Percentiles rank a stretch among this genome's conserved stretches.
Evolutionary conservation across 2,888 invertebrate species (phyloP).

Genomic region (Lepas anatifera): DNA sequence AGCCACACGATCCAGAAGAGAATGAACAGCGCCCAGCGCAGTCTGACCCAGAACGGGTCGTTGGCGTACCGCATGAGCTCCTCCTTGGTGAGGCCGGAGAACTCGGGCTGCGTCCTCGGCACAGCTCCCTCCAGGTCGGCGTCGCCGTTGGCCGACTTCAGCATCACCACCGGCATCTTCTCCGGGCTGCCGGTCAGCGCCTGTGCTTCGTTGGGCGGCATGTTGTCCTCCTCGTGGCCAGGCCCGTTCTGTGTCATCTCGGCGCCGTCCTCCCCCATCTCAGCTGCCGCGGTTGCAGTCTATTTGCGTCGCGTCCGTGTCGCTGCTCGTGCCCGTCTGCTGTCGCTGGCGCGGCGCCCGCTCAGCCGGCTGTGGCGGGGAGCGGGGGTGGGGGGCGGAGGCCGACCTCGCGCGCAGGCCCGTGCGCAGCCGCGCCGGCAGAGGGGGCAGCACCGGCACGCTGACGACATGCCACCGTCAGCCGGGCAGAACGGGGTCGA

Average conservation of each 20-base stretch:
- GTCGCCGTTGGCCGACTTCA: slow-evolving; percentile 21
- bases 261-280: background rate
- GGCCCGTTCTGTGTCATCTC: background rate
- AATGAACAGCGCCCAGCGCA: slow-evolving; percentile 81
- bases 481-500: too few species aligned
- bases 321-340: too few species aligned
- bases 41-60: slow-evolving; percentile 91
- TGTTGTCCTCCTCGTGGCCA: background rate
- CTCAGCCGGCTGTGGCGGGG: too few species aligned
- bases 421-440: too few species aligned
- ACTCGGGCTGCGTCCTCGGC: slow-evolving; percentile 1
- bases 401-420: too few species aligned
- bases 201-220: slow-evolving; percentile 1
- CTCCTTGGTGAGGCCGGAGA: slow-evolving; percentile 50
- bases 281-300: too few species aligned
- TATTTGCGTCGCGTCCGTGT: too few species aligned
- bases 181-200: background rate
- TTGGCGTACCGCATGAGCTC: slow-evolving; percentile 92
- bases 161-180: background rate
- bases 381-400: too few species aligned
- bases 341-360: too few species aligned
- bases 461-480: too few species aligned
- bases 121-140: slow-evolving; percentile 17
- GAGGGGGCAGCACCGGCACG: too few species aligned
- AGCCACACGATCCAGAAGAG: slow-evolving; percentile 70